Evolutionary conservation across 1,140 invertebrate species (phyloP).

Genomic region (Notospermus geniculatus): DNA sequence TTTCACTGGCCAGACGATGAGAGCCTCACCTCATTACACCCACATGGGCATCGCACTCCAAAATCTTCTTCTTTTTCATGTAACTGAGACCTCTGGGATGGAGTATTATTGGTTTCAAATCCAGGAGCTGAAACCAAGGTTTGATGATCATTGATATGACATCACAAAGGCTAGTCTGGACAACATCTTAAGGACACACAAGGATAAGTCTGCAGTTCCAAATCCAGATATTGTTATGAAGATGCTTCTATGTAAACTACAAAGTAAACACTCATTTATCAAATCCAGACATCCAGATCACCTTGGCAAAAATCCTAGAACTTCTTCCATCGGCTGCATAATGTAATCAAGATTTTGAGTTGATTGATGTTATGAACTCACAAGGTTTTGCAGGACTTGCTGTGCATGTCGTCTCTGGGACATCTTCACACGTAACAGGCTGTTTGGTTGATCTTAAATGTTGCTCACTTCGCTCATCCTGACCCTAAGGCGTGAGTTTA

Average conservation of each 20-base stretch:
- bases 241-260: no score
- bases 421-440: slow-evolving; percentile 15
- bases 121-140: background rate
- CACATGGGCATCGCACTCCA: slow-evolving; percentile 49
- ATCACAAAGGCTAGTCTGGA: no score
- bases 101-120: slow-evolving; percentile 20
- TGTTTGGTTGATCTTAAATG: slow-evolving; percentile 3
- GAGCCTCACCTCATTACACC: slow-evolving; percentile 46
- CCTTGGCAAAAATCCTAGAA: no score
- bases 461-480: background rate
- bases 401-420: slow-evolving; percentile 24
- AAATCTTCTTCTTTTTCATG: slow-evolving; percentile 32
- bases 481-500: no score
- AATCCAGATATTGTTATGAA: no score
- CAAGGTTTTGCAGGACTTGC: slow-evolving; percentile 28
- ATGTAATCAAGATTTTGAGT: background rate
- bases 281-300: no score
- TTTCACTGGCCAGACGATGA: no score
- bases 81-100: slow-evolving; percentile 19
- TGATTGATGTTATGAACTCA: slow-evolving; percentile 6
- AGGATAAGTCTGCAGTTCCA: no score
- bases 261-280: no score
- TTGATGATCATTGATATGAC: no score
- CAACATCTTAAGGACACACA: no score
- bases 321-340: no score